phyloP scores from a whole-genome alignment of 2,113 vertebrate species.

The Myanophis thanlyinensis region DNA sequence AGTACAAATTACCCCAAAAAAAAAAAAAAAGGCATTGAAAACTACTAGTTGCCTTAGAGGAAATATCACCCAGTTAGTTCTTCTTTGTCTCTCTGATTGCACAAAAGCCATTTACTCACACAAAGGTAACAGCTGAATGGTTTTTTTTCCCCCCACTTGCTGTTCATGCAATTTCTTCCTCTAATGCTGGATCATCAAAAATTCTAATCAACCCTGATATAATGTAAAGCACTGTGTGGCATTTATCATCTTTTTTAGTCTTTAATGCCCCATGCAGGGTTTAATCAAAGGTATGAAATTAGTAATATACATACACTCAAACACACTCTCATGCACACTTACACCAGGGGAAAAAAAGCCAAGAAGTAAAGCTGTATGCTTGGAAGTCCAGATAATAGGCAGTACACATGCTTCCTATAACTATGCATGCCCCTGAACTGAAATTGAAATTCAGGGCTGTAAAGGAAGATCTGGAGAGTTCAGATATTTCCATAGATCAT shows the following conservation, averaged over 20 bases:
- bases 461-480: constrained; percentile 45
- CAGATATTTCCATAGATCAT: neutral
- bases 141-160: constrained; percentile 61
- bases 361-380: constrained; percentile 62
- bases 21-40: constrained; percentile 36
- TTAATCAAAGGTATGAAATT: constrained; percentile 77
- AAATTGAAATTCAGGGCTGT: constrained; percentile 37
- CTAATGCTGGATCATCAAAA: constrained; percentile 71
- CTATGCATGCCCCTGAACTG: neutral
- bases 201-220: constrained; percentile 75
- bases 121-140: constrained; percentile 64
- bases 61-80: constrained; percentile 65
- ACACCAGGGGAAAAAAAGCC: constrained; percentile 25
- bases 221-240: constrained; percentile 62
- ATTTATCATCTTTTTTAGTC: constrained; percentile 71
- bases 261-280: constrained; percentile 69
- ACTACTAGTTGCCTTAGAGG: constrained; percentile 53
- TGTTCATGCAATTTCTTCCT: constrained; percentile 60
- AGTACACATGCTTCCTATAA: constrained; percentile 40
- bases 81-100: constrained; percentile 64
- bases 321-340: neutral
- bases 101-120: constrained; percentile 66
- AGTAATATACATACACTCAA: constrained; percentile 64
- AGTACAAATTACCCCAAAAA: constrained; percentile 45
- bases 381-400: constrained; percentile 54